These are phyloP conservation scores for Porites australiensis DNA, from an alignment of 64 coral and sea anemone genomes.

Conservation along the genomic window DNA sequence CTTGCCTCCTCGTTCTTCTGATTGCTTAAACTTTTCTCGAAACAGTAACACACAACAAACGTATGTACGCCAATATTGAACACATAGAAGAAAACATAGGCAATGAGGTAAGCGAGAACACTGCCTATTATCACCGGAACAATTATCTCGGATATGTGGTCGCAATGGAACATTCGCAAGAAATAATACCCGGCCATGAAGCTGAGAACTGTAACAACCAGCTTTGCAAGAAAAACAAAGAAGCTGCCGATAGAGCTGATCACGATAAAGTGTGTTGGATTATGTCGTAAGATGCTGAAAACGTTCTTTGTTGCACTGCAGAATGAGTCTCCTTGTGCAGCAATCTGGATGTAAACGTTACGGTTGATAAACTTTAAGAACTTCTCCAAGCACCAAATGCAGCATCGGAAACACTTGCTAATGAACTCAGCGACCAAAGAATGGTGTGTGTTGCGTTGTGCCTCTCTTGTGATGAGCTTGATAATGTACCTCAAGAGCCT, in stretches of 20 bases:
- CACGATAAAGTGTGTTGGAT: constrained; percentile 64
- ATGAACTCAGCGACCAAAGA: constrained; percentile 61
- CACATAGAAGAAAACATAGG: constrained; percentile 64
- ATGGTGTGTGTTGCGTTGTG: constrained; percentile 39
- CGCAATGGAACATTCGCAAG: constrained; percentile 50
- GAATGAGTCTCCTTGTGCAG: constrained; percentile 58
- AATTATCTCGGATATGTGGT: constrained; percentile 47
- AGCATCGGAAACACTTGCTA: constrained; percentile 47
- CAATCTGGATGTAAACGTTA: constrained; percentile 66
- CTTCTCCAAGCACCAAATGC: constrained; percentile 63
- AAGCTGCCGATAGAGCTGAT: constrained; percentile 55
- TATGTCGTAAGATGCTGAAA: constrained; percentile 21
- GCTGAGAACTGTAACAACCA: constrained; percentile 31
- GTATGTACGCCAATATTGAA: constrained; percentile 57
- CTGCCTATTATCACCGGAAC: constrained; percentile 45
- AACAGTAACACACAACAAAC: constrained; percentile 58
- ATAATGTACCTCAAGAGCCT: constrained; percentile 50
- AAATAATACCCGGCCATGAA: constrained; percentile 45
- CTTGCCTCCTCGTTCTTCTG: constrained; percentile 12
- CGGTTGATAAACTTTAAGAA: constrained; percentile 64
- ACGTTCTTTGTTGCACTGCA: constrained; percentile 37
- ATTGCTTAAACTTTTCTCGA: constrained; percentile 35
- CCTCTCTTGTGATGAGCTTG: constrained; percentile 44
- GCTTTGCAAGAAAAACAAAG: constrained; percentile 63
- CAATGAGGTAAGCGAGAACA: constrained; percentile 54